phyloP scores from a whole-genome alignment of 2,113 vertebrate species.

The Elephas maximus region DNA sequence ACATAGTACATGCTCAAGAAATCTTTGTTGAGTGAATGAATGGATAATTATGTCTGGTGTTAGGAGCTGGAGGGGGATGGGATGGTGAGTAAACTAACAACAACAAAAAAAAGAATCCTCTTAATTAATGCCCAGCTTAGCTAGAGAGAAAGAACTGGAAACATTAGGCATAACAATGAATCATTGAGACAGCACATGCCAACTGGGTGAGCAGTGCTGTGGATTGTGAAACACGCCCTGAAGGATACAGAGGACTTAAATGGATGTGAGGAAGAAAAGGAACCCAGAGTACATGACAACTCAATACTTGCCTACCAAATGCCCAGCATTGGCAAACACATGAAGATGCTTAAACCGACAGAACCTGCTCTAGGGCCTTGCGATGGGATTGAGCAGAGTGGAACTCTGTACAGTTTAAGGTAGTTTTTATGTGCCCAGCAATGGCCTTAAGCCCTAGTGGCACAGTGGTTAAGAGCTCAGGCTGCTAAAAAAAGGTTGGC shows the following conservation, averaged over 20 bases:
- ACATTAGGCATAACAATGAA: background rate
- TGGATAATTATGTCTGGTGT: background rate
- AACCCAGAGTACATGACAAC: background rate
- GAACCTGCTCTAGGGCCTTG: background rate
- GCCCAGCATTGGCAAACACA: conserved; percentile 16
- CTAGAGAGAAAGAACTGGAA: conserved; percentile 17
- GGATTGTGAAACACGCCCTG: conserved; percentile 17
- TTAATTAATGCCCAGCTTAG: background rate
- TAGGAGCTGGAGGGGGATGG: background rate
- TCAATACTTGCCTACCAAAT: background rate
- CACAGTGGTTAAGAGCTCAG: no score
- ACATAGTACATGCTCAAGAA: background rate
- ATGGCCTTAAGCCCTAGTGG: background rate
- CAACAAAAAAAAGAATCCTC: conserved; percentile 8
- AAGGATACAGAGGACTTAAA: background rate
- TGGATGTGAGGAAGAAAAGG: conserved; percentile 6
- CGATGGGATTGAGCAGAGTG: background rate
- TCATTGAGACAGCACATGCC: background rate
- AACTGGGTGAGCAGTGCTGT: background rate
- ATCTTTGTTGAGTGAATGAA: background rate
- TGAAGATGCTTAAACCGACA: background rate
- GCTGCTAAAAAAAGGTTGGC: no score
- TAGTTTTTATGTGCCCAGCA: background rate
- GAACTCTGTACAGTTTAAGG: background rate
- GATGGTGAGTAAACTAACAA: background rate